These are phyloP conservation scores for Xestia c-nigrum DNA, from an alignment of 2,888 invertebrate species.

Conservation along the genomic window DNA sequence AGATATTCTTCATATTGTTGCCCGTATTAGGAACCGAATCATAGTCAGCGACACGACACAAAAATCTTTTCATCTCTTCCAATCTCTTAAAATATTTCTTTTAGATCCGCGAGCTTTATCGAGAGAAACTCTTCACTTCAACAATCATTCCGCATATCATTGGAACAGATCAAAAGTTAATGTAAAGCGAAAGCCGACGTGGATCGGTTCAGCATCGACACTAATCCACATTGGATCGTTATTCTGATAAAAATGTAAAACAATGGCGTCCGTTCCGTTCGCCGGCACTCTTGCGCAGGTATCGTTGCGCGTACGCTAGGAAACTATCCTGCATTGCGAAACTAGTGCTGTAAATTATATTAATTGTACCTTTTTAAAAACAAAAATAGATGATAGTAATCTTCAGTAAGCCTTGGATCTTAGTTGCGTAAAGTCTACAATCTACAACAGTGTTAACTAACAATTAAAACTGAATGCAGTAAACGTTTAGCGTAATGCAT, in stretches of 20 bases:
- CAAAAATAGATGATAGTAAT: constrained; percentile 65
- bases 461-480: constrained; percentile 58
- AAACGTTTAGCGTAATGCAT: constrained; percentile 57
- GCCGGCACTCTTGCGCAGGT: constrained; percentile 74
- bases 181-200: constrained; percentile 71
- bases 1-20: not conserved
- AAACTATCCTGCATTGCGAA: constrained; percentile 74
- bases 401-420: constrained; percentile 62
- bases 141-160: constrained; percentile 48
- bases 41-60: not conserved
- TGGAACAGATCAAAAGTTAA: constrained; percentile 45
- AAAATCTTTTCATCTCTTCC: constrained; percentile 2
- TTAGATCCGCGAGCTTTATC: constrained; percentile 27
- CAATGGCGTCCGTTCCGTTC: constrained; percentile 77
- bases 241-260: constrained; percentile 80
- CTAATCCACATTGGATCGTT: constrained; percentile 81
- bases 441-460: constrained; percentile 50
- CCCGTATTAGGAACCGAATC: not conserved
- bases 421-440: constrained; percentile 61
- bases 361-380: constrained; percentile 70
- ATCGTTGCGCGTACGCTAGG: constrained; percentile 64
- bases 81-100: constrained; percentile 18
- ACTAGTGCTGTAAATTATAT: constrained; percentile 72
- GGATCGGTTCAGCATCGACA: constrained; percentile 76
- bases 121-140: constrained; percentile 47